Evolutionary conservation across 2,113 vertebrate genomes (phyloP).

Genomic region (Megaceryle maxima): DNA sequence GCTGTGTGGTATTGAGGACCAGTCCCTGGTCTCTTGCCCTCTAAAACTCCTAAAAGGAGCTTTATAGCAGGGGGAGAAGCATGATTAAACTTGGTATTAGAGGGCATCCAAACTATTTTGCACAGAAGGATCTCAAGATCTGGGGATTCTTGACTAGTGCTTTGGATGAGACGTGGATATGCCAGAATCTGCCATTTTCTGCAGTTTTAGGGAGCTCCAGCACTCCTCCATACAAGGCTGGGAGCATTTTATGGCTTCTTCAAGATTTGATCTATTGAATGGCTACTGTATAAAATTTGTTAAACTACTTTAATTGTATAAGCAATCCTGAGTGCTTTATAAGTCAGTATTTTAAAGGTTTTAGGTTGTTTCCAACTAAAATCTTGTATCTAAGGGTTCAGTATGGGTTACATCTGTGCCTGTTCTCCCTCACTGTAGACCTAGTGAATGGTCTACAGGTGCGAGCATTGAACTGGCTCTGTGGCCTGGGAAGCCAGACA

Average conservation of each 20-base stretch:
- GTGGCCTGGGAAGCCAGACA: neutral
- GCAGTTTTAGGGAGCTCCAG: neutral
- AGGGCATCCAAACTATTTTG: neutral
- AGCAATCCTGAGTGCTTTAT: neutral
- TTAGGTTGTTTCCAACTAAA: neutral
- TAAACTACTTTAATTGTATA: neutral
- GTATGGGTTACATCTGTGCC: neutral
- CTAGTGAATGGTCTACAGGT: neutral
- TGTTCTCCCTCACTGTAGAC: neutral
- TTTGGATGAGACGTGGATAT: neutral
- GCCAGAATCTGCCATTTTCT: neutral
- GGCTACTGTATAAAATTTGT: neutral
- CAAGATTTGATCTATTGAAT: neutral
- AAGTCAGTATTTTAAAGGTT: neutral
- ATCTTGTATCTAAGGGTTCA: neutral
- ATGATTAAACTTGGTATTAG: neutral
- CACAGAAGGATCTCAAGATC: neutral
- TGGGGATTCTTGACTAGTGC: neutral
- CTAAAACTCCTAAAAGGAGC: neutral
- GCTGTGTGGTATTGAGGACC: neutral
- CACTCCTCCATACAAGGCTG: neutral
- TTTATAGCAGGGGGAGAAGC: neutral
- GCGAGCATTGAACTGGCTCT: neutral
- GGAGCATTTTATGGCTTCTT: neutral
- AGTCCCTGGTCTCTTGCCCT: neutral